Conservation (phyloP, 2,888 invertebrate genomes). For the Ctena decussata region DNA sequence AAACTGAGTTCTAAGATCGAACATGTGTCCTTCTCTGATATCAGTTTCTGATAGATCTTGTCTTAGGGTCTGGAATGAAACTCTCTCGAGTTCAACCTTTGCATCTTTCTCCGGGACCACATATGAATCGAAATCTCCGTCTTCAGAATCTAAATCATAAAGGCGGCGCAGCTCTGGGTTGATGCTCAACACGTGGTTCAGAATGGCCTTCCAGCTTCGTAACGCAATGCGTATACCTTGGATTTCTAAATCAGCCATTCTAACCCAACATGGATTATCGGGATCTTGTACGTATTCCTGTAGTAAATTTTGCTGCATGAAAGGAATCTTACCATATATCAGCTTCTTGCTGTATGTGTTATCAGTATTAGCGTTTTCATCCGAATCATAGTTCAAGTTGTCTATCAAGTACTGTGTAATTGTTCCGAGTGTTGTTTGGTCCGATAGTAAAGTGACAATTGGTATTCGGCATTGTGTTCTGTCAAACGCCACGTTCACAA, state of each 20-base stretch:
- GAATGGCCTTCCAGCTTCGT: slow-evolving; percentile 43
- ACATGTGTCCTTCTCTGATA: slow-evolving; percentile 22
- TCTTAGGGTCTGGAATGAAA: slow-evolving; percentile 33
- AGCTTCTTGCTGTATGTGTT: slow-evolving; percentile 11
- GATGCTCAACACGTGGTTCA: slow-evolving; percentile 40
- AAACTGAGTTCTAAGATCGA: slow-evolving; percentile 40
- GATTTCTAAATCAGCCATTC: slow-evolving; percentile 46
- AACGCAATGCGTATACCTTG: slow-evolving; percentile 37
- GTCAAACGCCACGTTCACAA: slow-evolving; percentile 47
- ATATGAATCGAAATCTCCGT: slow-evolving; percentile 22
- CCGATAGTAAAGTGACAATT: slow-evolving; percentile 48
- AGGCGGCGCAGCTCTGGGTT: slow-evolving; percentile 48
- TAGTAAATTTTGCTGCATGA: slow-evolving; percentile 46
- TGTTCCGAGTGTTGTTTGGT: slow-evolving; percentile 32
- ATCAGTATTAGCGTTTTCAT: background rate
- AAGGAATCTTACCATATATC: slow-evolving; percentile 25
- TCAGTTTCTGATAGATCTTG: slow-evolving; percentile 17
- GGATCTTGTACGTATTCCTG: slow-evolving; percentile 31
- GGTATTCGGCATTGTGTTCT: slow-evolving; percentile 43
- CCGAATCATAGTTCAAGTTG: slow-evolving; percentile 10
- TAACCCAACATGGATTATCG: slow-evolving; percentile 29
- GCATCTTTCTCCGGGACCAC: slow-evolving; percentile 5
- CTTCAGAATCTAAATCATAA: slow-evolving; percentile 27
- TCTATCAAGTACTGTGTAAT: slow-evolving; percentile 32
- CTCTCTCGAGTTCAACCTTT: slow-evolving; percentile 33